phyloP scores from a whole-genome alignment of 2,113 vertebrate species.

The Catharus bicknelli region DNA sequence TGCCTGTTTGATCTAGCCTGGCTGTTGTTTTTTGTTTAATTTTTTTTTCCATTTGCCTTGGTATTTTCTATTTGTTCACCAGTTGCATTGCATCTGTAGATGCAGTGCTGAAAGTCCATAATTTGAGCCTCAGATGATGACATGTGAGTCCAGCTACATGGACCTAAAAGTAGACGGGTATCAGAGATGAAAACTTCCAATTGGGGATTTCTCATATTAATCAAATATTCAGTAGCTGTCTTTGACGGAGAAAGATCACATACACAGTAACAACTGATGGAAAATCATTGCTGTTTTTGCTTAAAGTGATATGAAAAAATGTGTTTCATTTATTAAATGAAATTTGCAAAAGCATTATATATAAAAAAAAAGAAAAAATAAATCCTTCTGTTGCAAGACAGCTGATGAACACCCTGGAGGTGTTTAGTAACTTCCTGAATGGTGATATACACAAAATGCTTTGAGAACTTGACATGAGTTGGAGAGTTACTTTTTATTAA shows the following conservation, averaged over 20 bases:
- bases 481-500: not conserved
- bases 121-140: not conserved
- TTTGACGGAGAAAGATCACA: constrained; percentile 21
- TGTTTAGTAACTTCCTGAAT: constrained; percentile 15
- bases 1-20: not conserved
- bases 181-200: not conserved
- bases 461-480: not conserved
- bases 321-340: not conserved
- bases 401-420: constrained; percentile 40
- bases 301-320: constrained; percentile 33
- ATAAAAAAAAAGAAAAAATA: not conserved
- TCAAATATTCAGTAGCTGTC: not conserved
- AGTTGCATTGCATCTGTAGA: not conserved
- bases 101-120: not conserved
- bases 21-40: too few species aligned
- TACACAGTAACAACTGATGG: not conserved
- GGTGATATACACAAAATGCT: not conserved
- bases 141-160: not conserved
- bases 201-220: not conserved
- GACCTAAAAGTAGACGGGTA: not conserved
- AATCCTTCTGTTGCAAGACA: constrained; percentile 18
- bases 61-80: not conserved
- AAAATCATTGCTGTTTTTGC: constrained; percentile 28
- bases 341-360: constrained; percentile 46
- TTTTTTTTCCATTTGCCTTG: not conserved